Evolutionary conservation across 2,797 vertebrate species (phyloP), one percentile per base, ranked within the genome.

Genomic region (Taenioides sp.): DNA sequence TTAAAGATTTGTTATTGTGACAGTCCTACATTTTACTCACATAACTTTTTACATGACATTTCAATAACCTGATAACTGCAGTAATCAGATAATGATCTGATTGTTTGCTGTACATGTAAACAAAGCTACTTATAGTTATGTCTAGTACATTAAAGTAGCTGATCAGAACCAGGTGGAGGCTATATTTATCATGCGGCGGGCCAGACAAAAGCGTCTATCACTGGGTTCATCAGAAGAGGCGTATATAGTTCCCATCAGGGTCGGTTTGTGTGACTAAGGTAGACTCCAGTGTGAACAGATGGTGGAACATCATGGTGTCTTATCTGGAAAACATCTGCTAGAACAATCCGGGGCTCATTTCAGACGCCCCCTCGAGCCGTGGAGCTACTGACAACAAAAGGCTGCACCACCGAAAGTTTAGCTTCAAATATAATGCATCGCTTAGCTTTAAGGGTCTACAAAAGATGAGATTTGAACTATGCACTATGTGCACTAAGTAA

Each of bases 241-340:
- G 17, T 52, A 52, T 17, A 49, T 3, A 10, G 79, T 71, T 49
- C 49, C 71, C 78, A 69, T 83, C 76, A 67, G 63, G 47, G 37
- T 37, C 27, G 69, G 71, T 2, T 61, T 47, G 63, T 75, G 80
- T 79, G 82, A 81, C 73, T 73, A 55, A 84, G 61, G 47, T 5
- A 50, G 74, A 50, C 76, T 49, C 55, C 50, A 12, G 75, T 5
- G 47, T 50, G 71, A 84, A 60, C 87, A 88, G 86, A 87, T 85
- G 85, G 80, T 77, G 71, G 71, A 85, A 82, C 67, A 75, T 75
- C 69, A 9, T 2, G 23, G 64, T 16, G 10, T 55, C 22, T 60
- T 17, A 57, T 74, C 10, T 20, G 74, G 73, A 76, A 79, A 86
- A 84, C 86, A 86, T 90, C 79, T 86, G 78, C 16, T 59, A 25